phyloP scores from a whole-genome alignment of 2,797 vertebrate species.

The Trichosurus vulpecula region DNA sequence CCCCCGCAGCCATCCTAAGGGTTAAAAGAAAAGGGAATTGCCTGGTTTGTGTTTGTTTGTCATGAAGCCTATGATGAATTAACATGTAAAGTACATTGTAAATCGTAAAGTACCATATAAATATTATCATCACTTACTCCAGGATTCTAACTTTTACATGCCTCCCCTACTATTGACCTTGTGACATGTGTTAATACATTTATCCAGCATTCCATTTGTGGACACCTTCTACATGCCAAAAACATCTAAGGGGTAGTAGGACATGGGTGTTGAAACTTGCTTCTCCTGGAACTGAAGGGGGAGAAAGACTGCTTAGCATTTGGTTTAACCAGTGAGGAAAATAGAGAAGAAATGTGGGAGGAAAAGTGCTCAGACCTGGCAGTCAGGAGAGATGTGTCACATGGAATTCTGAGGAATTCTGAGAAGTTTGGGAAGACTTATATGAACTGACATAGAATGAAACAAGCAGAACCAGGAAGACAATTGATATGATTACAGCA shows the following conservation, averaged over 20 bases:
- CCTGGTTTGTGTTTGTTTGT: neutral
- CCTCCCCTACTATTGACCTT: neutral
- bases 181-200: neutral
- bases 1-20: neutral
- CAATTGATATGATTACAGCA: neutral
- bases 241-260: neutral
- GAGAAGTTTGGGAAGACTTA: neutral
- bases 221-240: neutral
- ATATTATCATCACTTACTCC: neutral
- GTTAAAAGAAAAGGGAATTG: neutral
- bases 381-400: neutral
- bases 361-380: neutral
- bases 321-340: neutral
- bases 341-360: neutral
- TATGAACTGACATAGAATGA: neutral
- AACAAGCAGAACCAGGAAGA: neutral
- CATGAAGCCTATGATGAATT: neutral
- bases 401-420: neutral
- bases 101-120: neutral
- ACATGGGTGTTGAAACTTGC: neutral
- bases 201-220: neutral
- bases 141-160: neutral
- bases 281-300: neutral
- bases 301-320: neutral
- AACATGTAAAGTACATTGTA: neutral